Evolutionary conservation across 2,888 invertebrate genomes (phyloP).

Genomic region (Nasonovia ribisnigri): DNA sequence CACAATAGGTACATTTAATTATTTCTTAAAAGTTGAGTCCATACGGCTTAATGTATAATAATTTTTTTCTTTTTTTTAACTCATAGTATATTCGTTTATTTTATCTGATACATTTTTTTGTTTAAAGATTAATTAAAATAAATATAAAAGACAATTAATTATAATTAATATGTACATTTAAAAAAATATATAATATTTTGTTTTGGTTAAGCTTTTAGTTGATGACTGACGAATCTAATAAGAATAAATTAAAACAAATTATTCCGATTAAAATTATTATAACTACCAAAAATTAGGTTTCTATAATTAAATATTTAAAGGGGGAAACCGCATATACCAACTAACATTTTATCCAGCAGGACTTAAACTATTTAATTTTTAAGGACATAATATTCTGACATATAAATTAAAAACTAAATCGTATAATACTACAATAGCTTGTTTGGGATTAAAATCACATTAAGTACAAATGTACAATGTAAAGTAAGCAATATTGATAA

Average conservation of each 20-base stretch:
- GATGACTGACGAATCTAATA: neutral
- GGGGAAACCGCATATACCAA: neutral
- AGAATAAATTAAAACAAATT: neutral
- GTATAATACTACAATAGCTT: neutral
- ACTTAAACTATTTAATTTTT: neutral
- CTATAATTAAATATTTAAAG: neutral
- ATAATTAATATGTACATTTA: neutral
- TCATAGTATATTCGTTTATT: neutral
- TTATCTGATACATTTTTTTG: neutral
- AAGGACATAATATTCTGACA: neutral
- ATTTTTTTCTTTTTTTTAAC: neutral
- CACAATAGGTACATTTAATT: neutral
- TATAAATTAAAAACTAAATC: neutral
- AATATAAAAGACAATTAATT: neutral
- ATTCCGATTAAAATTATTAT: neutral
- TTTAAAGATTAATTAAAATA: neutral
- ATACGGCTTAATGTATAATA: neutral
- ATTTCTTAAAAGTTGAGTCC: neutral
- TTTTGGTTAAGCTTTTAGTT: neutral
- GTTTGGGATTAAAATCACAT: neutral
- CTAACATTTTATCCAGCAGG: neutral
- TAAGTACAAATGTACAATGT: neutral
- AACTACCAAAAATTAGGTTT: neutral
- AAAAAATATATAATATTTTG: neutral
- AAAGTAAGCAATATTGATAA: neutral